These are phyloP conservation scores for Galeopterus variegatus DNA, from an alignment of 2,113 vertebrate genomes.

Conservation along the genomic window DNA sequence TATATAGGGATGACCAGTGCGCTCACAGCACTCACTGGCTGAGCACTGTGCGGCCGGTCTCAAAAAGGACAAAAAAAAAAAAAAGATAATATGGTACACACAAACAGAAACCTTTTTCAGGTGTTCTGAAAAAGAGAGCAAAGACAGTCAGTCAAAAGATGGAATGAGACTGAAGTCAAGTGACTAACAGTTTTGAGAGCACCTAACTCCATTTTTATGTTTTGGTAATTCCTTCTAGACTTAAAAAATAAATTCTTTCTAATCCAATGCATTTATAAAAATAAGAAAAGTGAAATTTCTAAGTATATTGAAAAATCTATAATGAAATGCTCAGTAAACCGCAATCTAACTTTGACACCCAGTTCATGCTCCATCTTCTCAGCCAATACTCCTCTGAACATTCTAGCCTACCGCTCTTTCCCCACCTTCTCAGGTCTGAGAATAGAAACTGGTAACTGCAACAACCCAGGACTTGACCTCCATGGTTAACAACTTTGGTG, in stretches of 20 bases:
- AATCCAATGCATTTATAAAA: slow-evolving; percentile 9
- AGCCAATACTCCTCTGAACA: background rate
- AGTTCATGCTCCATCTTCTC: background rate
- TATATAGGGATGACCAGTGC: too few species aligned
- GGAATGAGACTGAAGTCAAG: background rate
- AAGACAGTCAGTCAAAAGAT: background rate
- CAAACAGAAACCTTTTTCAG: background rate
- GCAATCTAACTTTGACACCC: background rate
- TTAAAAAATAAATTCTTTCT: background rate
- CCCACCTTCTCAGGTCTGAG: background rate
- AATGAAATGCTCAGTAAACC: background rate
- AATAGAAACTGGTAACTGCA: background rate
- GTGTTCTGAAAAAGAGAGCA: background rate
- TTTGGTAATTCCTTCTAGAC: slow-evolving; percentile 24
- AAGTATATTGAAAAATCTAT: background rate
- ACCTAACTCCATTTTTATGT: background rate
- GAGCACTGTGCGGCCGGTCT: too few species aligned
- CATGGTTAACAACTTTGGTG: background rate
- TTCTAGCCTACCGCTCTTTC: background rate
- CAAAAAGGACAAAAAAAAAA: too few species aligned
- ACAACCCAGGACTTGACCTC: background rate
- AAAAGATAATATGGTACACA: background rate
- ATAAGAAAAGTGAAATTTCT: background rate
- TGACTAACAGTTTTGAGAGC: background rate
- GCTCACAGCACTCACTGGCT: too few species aligned